Evolutionary conservation across 2,888 invertebrate genomes (phyloP).

Genomic region (Myathropa florea): DNA sequence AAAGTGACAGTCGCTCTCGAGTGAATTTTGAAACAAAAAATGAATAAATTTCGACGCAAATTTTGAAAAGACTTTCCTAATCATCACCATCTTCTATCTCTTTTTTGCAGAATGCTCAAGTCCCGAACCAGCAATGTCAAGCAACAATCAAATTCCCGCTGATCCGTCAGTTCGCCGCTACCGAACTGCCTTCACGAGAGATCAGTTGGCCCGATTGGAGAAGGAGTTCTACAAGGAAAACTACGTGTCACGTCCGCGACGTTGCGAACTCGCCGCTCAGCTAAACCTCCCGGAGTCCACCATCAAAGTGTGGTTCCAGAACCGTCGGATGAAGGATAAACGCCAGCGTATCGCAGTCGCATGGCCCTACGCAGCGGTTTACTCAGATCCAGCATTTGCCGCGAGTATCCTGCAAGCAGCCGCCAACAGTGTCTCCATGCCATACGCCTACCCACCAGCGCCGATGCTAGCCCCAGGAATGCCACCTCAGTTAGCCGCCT

Average conservation of each 20-base stretch:
- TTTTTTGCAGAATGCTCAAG: slow-evolving; percentile 81
- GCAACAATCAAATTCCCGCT: slow-evolving; percentile 79
- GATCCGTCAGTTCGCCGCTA: slow-evolving; percentile 92
- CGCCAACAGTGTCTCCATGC: slow-evolving; percentile 86
- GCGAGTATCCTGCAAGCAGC: slow-evolving; percentile 95
- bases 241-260: slow-evolving; percentile 96
- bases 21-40: neutral
- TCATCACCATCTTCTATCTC: slow-evolving; percentile 5
- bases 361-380: slow-evolving; percentile 97
- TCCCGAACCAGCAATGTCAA: slow-evolving; percentile 77
- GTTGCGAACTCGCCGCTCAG: slow-evolving; percentile 96
- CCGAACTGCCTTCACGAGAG: slow-evolving; percentile 97
- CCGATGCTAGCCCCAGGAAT: slow-evolving; percentile 81
- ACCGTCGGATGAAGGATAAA: slow-evolving; percentile 88
- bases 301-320: slow-evolving; percentile 98
- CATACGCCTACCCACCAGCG: slow-evolving; percentile 84
- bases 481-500: slow-evolving; percentile 81
- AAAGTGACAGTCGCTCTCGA: neutral
- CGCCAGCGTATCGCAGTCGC: slow-evolving; percentile 95
- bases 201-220: slow-evolving; percentile 94
- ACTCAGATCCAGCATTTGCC: slow-evolving; percentile 95
- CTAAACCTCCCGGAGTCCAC: slow-evolving; percentile 97
- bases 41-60: too few species aligned
- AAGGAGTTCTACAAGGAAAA: slow-evolving; percentile 98
- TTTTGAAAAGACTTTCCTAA: slow-evolving; percentile 1